Conservation (phyloP, 2,888 invertebrate genomes). For the Phorcus lineatus region DNA sequence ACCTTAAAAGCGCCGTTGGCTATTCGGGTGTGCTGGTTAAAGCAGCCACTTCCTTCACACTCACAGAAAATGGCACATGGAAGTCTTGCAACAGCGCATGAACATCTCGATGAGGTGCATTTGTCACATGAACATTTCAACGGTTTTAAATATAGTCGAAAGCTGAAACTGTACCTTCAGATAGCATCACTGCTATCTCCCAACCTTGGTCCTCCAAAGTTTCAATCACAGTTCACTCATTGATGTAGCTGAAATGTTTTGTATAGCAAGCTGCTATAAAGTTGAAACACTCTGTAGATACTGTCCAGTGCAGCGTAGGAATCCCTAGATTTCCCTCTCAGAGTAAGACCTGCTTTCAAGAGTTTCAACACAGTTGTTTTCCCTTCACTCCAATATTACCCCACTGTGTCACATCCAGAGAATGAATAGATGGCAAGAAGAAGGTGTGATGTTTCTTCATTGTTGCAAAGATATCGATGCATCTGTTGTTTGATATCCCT, state of each 20-base stretch:
- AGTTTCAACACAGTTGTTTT: constrained; percentile 21
- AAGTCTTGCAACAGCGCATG: too few relatives aligned
- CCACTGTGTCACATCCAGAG: constrained; percentile 35
- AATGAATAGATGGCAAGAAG: constrained; percentile 28
- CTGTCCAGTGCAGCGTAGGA: too few relatives aligned
- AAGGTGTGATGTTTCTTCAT: constrained; percentile 10
- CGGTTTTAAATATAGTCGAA: neutral
- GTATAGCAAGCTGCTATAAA: too few relatives aligned
- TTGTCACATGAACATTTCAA: neutral
- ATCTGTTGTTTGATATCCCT: neutral
- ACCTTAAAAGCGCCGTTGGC: too few relatives aligned
- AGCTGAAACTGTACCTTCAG: neutral
- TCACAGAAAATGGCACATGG: too few relatives aligned
- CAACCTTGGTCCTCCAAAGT: neutral
- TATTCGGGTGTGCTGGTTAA: too few relatives aligned
- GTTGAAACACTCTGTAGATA: too few relatives aligned
- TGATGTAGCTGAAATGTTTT: neutral
- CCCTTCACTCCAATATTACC: constrained; percentile 16
- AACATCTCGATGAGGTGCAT: neutral
- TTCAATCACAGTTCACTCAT: neutral
- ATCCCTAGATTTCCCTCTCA: neutral
- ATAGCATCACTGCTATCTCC: neutral
- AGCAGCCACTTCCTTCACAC: too few relatives aligned
- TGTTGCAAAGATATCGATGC: neutral
- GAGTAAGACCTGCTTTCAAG: neutral